Conservation (phyloP, 2,113 vertebrate species). For the Pontoporia blainvillei region DNA sequence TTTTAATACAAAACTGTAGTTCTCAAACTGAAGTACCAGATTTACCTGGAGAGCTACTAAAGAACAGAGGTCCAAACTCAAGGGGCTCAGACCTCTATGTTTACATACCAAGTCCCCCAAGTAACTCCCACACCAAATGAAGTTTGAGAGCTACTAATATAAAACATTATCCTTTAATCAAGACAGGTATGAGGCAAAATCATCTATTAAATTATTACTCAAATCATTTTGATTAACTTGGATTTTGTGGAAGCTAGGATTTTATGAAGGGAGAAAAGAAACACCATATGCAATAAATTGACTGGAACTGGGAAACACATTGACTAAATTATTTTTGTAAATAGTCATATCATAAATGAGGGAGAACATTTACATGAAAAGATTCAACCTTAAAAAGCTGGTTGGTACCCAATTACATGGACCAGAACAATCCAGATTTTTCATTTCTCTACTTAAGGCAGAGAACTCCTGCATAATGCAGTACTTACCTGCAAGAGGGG, state of each 20-base stretch:
- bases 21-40: neutral
- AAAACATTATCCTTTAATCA: neutral
- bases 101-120: neutral
- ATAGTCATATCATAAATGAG: neutral
- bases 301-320: neutral
- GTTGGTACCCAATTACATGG: neutral
- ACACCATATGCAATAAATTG: neutral
- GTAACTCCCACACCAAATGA: neutral
- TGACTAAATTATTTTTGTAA: neutral
- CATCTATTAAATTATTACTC: neutral
- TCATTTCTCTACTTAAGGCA: neutral
- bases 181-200: neutral
- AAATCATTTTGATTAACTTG: neutral
- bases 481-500: conserved; percentile 90
- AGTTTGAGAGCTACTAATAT: neutral
- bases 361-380: neutral
- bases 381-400: neutral
- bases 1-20: neutral
- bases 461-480: neutral
- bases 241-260: neutral
- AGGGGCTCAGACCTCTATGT: neutral
- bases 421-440: neutral
- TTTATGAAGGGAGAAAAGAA: neutral
- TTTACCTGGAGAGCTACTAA: neutral
- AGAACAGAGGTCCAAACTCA: neutral